Evolutionary conservation across 2,888 invertebrate genomes (phyloP), one percentile per base, ranked within the genome.

Genomic region (Drosophila mayaguana): DNA sequence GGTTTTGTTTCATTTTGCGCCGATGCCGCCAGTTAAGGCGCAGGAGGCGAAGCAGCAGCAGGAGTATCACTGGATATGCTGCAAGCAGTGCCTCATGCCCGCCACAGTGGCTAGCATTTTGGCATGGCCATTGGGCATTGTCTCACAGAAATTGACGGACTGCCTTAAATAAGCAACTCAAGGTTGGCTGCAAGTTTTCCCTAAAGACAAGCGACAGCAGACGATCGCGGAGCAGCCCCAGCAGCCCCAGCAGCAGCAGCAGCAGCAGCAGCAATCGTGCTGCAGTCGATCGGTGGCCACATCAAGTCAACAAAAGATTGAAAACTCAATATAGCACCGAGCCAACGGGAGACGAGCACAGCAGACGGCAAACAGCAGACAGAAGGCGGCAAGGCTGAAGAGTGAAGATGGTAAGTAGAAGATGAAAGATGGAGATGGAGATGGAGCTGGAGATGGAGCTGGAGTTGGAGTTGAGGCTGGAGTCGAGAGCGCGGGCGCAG

Each of bases 321-420:
- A 88, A 90, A 90, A 90, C 89, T 90, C 90, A 90, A 91, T 91
- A 90, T 87, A 88, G 85, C 90, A 91, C 88, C 84, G 84, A 67
- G 64, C 64, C 75, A 78, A 71, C 72, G 72, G 75, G 64, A 51
- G 63, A 64, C 64, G 38, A 54, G 20, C 16, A 25, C 61, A 56
- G 56, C 38, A 48, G 60, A 64, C 51, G 28, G 38, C 46, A 53
- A 34, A 22, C 43, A 7, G 51, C 28, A 45, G 56, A 45, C 34
- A 12, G 45, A 8, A 51, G 59, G 45, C 40, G 22, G 42, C 42
- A 64, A 16, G 22, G 22, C 48, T n/a, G 40, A 25, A 18, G 40
- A 40, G 54, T 18, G 54, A 18, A 45, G 63, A 77, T 75, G 75
- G 50, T 76, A 75, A 76, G 64, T 63, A 76, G 77, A 70, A 45